Evolutionary conservation across 2,113 vertebrate species (phyloP), one percentile per base, ranked within the genome.

Genomic region (Ptilonorhynchus violaceus): DNA sequence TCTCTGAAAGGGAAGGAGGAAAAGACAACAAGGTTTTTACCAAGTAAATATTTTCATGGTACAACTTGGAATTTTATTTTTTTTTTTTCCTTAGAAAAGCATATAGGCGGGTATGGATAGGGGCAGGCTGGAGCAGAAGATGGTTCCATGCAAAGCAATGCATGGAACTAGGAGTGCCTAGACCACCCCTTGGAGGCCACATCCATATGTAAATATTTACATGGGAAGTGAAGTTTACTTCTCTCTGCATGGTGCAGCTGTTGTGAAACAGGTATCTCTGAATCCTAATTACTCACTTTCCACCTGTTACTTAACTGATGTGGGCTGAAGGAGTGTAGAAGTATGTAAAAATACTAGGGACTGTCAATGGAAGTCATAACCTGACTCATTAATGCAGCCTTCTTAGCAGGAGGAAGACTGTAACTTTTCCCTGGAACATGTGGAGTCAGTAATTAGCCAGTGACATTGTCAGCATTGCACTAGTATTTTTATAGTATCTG

Each of bases 281-380:
- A 73, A 88, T 70, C 46, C 62, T 88, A 44, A 92, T 88, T 88
- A 58, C 39, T 74, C 37, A 0, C 21, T 62, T 89, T 56, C 62
- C 25, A 76, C 56, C 39, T 63, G 35, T 55, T 69, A 25, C 55
- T 87, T 41, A 53, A n/a, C 72, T 81, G 56, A 28, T 42, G 56
- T 27, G 69, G 60, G 83, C 76, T 92, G 75, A 47, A 68, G 79
- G 55, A 68, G 21, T 9, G 35, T 78, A 42, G 33, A 76, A 76
- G 50, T 22, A 2, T 50, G 90, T 96, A 64, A 87, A 95, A 97
- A 73, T 86, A 46, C 68, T 25, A 20, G 59, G 42, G 62, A 18
- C 75, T 93, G 92, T 86, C 78, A 86, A 8, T 87, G 89, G 75
- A 47, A 93, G 91, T 95, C 72, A 76, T 84, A 84, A 80, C 47